phyloP scores from a whole-genome alignment of 2,888 invertebrate species.

The Allacma fusca region DNA sequence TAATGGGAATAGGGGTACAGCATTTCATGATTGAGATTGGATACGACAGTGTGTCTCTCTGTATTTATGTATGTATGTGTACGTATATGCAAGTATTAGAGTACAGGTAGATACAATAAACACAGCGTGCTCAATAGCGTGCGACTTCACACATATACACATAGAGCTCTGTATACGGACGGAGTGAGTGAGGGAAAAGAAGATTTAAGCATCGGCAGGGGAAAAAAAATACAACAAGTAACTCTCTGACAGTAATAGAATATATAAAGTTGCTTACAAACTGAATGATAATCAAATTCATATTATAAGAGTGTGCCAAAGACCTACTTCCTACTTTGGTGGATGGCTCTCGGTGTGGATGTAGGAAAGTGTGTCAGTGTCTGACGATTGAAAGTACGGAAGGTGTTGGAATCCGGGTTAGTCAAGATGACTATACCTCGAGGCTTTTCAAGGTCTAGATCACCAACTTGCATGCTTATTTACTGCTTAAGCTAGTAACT shows the following conservation, averaged over 20 bases:
- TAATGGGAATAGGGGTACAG: no score
- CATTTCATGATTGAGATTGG: no score
- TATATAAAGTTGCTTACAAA: constrained; percentile 31
- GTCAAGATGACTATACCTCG: constrained; percentile 54
- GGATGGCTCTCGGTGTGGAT: constrained; percentile 45
- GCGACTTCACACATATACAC: no score
- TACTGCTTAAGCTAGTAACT: constrained; percentile 8
- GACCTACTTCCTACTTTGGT: constrained; percentile 61
- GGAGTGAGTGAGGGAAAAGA: background rate
- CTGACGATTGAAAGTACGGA: constrained; percentile 61
- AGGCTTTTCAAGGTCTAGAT: constrained; percentile 62
- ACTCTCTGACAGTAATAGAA: constrained; percentile 27
- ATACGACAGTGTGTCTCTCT: no score
- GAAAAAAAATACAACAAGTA: constrained; percentile 15
- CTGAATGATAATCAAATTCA: constrained; percentile 40
- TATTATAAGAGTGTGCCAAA: constrained; percentile 56
- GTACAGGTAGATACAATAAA: no score
- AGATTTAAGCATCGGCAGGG: background rate
- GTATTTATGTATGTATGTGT: no score
- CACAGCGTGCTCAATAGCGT: no score
- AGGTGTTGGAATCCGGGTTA: constrained; percentile 61
- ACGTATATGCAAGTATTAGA: no score
- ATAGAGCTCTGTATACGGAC: no score
- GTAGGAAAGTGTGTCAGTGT: constrained; percentile 62
- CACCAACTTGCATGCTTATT: constrained; percentile 50